phyloP scores from a whole-genome alignment of 2,113 vertebrate species.

The Urocitellus parryii region DNA sequence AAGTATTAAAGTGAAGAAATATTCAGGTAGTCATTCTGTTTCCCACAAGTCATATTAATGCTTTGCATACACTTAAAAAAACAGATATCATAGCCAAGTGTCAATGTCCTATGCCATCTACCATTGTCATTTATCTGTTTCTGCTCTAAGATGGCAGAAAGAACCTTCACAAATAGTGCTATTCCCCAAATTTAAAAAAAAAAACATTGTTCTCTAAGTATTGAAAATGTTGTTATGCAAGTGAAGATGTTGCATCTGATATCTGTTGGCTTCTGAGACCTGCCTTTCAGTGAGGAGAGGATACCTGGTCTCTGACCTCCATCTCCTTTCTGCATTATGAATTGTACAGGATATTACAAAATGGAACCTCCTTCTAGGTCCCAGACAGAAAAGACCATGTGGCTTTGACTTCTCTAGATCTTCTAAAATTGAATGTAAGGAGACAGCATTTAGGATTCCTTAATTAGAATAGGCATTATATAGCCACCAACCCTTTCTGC shows the following conservation, averaged over 20 bases:
- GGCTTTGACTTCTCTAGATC: background rate
- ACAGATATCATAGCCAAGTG: background rate
- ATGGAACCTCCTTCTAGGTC: background rate
- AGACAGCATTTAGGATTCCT: background rate
- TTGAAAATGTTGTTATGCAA: background rate
- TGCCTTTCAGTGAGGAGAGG: background rate
- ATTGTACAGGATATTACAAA: background rate
- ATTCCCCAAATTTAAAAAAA: too few species aligned
- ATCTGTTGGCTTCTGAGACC: background rate
- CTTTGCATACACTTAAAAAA: background rate
- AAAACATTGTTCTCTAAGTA: background rate
- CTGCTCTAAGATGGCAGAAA: background rate
- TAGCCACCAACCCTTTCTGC: background rate
- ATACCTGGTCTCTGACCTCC: background rate
- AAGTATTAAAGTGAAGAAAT: background rate
- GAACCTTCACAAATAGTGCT: background rate
- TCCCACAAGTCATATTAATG: background rate
- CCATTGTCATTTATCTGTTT: background rate
- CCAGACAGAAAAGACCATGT: background rate
- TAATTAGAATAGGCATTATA: background rate
- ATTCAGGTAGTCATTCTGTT: background rate
- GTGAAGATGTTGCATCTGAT: background rate
- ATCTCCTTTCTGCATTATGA: background rate
- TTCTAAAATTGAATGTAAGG: background rate
- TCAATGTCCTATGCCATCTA: background rate